Base-by-base conservation (phyloP, 2,797 vertebrate species). In the Avahi laniger region DNA sequence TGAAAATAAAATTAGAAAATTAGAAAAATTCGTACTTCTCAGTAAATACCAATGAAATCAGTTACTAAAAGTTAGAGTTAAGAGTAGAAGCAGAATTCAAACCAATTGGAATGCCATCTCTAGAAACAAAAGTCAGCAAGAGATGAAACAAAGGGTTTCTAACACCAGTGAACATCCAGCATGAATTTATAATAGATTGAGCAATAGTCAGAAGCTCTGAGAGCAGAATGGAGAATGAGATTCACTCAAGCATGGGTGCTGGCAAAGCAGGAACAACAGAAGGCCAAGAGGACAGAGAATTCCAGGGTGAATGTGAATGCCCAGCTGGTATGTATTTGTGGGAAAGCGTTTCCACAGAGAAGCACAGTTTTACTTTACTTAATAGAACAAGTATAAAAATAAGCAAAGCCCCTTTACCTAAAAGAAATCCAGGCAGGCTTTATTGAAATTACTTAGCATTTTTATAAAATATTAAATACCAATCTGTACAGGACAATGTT, bases 91-190 rank as follows among this genome's bases (percentile, higher is more conserved):
- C 61, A 73, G 28, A 90, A 90, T 90, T 70, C 52, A 80, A 81
- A 50, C 48, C 41, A 82, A 50, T 15, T 81, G 35, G 54, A 89
- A 83, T 93, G 3, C 22, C 20, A 93, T 26, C 24, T 86, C 30
- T 76, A 88, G 50, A 78, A 95, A 83, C 50, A 80, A 81, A 88
- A 80, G 12, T 69, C 76, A 79, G 57, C 6, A 91, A 65, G 24
- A 87, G 22, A 94, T 33, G 63, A 90, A 95, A 93, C 78, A 85
- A 87, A 83, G 33, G 48, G 48, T 79, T 89, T 86, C 79, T 94
- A 20, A 89, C 9, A 80, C 13, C 41, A 63, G 5, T 46, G 38
- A 95, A 65, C 11, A 88, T 28, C 63, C 24, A 90, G n/a, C 50
- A 57, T 52, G 13, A 80, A 91, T 52, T 65, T 83, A 65, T n/a